These are phyloP conservation scores for Psittacula echo DNA, from an alignment of 2,797 vertebrate species.

Conservation along the genomic window DNA sequence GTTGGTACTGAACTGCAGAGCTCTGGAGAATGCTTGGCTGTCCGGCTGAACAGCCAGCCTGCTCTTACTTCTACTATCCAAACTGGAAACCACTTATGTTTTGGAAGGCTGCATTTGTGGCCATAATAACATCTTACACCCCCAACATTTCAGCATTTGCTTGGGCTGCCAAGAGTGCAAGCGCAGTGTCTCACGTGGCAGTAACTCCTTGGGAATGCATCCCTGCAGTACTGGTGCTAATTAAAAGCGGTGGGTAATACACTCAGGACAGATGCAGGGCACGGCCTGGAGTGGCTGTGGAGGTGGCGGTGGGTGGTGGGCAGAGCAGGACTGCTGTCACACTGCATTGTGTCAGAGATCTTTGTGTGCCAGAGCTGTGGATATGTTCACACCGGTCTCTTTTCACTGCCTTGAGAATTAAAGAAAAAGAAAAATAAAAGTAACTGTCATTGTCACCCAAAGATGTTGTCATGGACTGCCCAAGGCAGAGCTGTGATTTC, in stretches of 20 bases:
- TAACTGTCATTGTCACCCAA: not conserved
- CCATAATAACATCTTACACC: not conserved
- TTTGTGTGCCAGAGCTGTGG: not conserved
- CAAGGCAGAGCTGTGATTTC: not conserved
- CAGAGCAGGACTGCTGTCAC: not conserved
- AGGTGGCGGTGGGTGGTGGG: fast-evolving
- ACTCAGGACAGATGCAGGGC: not conserved
- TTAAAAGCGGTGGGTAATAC: fast-evolving
- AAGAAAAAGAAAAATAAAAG: too few relatives aligned
- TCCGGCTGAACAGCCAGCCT: not conserved
- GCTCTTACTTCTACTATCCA: not conserved
- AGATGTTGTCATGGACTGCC: not conserved
- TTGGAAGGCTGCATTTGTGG: not conserved
- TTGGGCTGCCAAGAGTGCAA: not conserved
- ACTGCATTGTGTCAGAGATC: fast-evolving
- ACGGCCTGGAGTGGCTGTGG: fast-evolving
- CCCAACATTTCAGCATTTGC: not conserved
- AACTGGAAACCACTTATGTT: not conserved
- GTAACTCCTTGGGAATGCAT: not conserved
- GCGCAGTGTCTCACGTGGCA: not conserved
- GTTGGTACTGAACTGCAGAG: not conserved
- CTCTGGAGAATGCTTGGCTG: not conserved
- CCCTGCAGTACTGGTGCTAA: not conserved
- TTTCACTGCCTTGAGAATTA: not conserved
- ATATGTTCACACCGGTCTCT: not conserved